Base-by-base conservation (phyloP, 2,797 vertebrate species). In the Triplophysa bombifrons region DNA sequence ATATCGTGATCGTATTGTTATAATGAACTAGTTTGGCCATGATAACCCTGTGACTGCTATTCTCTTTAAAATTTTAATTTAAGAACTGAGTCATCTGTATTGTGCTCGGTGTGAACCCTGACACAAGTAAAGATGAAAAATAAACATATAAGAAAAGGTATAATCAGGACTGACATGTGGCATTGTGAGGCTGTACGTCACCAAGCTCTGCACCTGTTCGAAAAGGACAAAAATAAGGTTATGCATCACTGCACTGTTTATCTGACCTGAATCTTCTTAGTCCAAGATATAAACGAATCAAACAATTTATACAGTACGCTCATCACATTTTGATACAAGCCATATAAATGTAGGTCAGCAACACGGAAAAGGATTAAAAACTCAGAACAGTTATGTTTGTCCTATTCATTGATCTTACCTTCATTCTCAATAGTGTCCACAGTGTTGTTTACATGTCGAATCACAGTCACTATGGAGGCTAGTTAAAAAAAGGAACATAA, bases 401-500 rank as follows among this genome's bases (percentile, higher is more conserved):
- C 44, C 2, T 14, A 3, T 13, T 46, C 3, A 46, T 46, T 46
- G 10, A 12, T 13, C 44, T 48, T 97, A 99, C 97, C 97, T 98
- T 98, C 95, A 87, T 95, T 97, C 92, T 98, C 95, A 93, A 96
- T 94, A 90, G 93, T 93, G 91, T 97, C 96, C 91, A 97, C 96
- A 75, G 96, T 93, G 90, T 96, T 95, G 89, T 96, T 98, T 92
- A 97, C 96, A 86, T 96, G 96, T 84, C 95, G 96, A 93, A 99
- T 97, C 92, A 98, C 97, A 85, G 97, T 98, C 94, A 98, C 96
- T 91, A 98, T 96, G 92, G 98, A 98, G 83, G 95, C 98, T 99
- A 55, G 69, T 58, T 63, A 69, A 48, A 17, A 34, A 53, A 56
- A 48, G 14, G 55, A 84, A 25, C 71, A 76, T 72, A 82, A 79